These are phyloP conservation scores for Campoplex nolae DNA, from an alignment of 2,888 invertebrate species.

Conservation along the genomic window DNA sequence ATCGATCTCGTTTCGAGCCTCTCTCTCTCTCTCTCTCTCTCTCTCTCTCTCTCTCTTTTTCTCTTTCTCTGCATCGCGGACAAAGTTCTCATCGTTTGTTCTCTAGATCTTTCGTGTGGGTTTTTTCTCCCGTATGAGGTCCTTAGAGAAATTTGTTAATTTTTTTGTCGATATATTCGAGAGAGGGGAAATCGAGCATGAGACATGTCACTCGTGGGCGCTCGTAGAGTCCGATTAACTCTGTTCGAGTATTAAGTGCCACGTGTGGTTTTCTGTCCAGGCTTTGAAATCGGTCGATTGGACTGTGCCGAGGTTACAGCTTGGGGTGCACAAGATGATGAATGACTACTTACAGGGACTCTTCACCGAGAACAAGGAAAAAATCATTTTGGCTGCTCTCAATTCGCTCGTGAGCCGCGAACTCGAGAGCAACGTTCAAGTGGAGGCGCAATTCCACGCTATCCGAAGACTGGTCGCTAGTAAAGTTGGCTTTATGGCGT, in stretches of 20 bases:
- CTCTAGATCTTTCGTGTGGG: not conserved
- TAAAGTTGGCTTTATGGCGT: slow-evolving; percentile 98
- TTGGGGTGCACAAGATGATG: slow-evolving; percentile 77
- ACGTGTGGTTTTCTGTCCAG: slow-evolving; percentile 72
- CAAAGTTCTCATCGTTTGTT: not conserved
- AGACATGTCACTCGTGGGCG: not conserved
- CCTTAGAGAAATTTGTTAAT: too few species aligned
- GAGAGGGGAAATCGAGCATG: not conserved
- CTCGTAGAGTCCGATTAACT: not conserved
- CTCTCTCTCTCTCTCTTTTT: not conserved
- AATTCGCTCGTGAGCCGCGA: slow-evolving; percentile 92
- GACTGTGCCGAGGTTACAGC: slow-evolving; percentile 81
- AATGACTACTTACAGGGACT: slow-evolving; percentile 90
- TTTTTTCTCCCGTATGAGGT: not conserved
- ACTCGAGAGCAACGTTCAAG: slow-evolving; percentile 88
- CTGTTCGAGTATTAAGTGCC: slow-evolving; percentile 3
- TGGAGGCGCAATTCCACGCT: slow-evolving; percentile 98
- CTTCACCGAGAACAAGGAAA: slow-evolving; percentile 99
- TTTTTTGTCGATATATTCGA: not conserved
- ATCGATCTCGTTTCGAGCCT: slow-evolving; percentile 14
- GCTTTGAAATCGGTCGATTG: slow-evolving; percentile 81
- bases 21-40: not conserved
- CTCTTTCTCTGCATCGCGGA: not conserved
- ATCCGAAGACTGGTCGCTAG: slow-evolving; percentile 97
- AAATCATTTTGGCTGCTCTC: slow-evolving; percentile 96